These are phyloP conservation scores for Calephelis perditalis DNA, from an alignment of 2,888 invertebrate genomes.

Conservation along the genomic window DNA sequence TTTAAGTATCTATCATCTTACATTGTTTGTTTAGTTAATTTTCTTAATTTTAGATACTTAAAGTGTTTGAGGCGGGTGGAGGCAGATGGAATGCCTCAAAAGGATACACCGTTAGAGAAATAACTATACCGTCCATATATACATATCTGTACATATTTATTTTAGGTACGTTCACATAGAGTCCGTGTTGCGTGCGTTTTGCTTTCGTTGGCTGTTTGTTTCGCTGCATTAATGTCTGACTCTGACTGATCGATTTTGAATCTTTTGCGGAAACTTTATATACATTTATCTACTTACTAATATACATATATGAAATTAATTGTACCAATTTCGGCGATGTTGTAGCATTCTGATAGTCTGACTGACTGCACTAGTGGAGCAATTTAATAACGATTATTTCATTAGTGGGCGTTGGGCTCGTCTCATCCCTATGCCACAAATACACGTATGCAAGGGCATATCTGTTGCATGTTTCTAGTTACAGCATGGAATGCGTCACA, in stretches of 20 bases:
- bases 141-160: constrained; percentile 61
- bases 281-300: too few relatives aligned
- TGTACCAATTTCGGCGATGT: too few relatives aligned
- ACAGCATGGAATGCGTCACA: constrained; percentile 56
- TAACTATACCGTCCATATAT: constrained; percentile 46
- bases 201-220: constrained; percentile 13
- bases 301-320: too few relatives aligned
- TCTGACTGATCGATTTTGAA: not conserved
- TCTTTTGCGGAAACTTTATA: not conserved
- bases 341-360: too few relatives aligned
- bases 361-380: too few relatives aligned
- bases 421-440: too few relatives aligned
- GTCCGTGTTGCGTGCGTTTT: constrained; percentile 35
- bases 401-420: too few relatives aligned
- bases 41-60: constrained; percentile 53
- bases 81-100: constrained; percentile 59
- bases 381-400: too few relatives aligned
- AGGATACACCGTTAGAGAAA: constrained; percentile 51
- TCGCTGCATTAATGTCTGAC: constrained; percentile 12
- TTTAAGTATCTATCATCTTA: not conserved
- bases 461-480: constrained; percentile 27
- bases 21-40: constrained; percentile 14
- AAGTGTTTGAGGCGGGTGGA: constrained; percentile 51
- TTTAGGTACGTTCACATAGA: constrained; percentile 71
- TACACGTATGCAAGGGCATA: not conserved